phyloP scores from a whole-genome alignment of 2,113 vertebrate species.

The Benitochromis conjunctus region DNA sequence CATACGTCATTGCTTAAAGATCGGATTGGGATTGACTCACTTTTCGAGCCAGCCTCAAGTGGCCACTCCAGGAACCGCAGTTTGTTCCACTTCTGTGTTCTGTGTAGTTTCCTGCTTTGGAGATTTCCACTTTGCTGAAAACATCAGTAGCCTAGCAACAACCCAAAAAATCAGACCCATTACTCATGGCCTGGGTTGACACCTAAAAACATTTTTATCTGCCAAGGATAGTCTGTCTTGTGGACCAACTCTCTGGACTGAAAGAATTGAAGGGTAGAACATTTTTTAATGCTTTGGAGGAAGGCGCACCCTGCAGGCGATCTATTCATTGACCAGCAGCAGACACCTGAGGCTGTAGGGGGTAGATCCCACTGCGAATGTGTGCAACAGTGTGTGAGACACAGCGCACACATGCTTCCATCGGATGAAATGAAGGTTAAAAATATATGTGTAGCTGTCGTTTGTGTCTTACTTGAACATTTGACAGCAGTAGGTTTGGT shows the following conservation, averaged over 20 bases:
- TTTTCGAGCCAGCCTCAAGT: neutral
- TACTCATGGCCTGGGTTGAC: neutral
- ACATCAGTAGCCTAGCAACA: neutral
- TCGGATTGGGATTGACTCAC: neutral
- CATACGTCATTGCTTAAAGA: too few relatives aligned
- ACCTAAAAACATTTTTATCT: neutral
- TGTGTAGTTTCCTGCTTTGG: neutral
- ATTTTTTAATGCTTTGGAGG: neutral
- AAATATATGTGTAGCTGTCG: conserved; percentile 4
- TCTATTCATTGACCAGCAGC: neutral
- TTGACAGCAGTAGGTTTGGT: conserved; percentile 14
- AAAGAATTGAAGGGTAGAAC: neutral
- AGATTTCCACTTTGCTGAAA: neutral
- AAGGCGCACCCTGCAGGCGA: neutral
- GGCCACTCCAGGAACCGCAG: neutral
- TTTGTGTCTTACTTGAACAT: conserved; percentile 7
- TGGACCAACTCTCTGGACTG: neutral
- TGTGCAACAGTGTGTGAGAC: neutral
- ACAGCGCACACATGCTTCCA: neutral
- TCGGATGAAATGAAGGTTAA: neutral
- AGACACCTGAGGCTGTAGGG: neutral
- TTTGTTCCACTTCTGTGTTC: neutral
- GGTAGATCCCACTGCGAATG: neutral
- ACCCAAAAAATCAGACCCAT: neutral
- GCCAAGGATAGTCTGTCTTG: neutral